Conservation (phyloP, 1,140 invertebrate genomes). For the Mesaphorura yosii region DNA sequence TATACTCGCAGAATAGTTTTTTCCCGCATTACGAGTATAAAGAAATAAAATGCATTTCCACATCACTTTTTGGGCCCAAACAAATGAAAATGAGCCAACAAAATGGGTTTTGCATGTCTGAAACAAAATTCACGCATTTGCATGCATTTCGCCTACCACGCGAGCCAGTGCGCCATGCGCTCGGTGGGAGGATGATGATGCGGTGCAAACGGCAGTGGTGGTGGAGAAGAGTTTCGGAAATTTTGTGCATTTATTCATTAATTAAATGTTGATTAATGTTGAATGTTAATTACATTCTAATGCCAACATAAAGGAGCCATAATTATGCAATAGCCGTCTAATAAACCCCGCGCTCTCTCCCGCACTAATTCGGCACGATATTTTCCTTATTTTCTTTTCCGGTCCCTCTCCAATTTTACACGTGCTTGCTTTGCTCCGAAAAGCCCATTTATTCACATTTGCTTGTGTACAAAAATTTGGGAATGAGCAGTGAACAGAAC, state of each 20-base stretch:
- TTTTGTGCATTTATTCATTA: conserved; percentile 22
- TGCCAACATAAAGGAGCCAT: conserved; percentile 27
- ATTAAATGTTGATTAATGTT: conserved; percentile 27
- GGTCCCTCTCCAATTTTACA: background rate
- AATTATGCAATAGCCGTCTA: conserved; percentile 29
- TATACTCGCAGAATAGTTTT: too few species aligned
- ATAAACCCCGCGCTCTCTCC: conserved; percentile 24
- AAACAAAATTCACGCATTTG: conserved; percentile 2
- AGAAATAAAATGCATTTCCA: too few species aligned
- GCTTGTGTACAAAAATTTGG: too few species aligned
- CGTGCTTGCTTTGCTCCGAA: background rate
- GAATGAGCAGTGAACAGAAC: too few species aligned
- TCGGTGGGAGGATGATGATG: background rate
- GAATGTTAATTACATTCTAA: conserved; percentile 31
- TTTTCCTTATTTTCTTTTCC: background rate
- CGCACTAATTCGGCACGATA: too few species aligned
- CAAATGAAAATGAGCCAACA: background rate
- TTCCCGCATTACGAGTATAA: too few species aligned
- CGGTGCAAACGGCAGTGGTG: background rate
- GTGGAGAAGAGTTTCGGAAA: background rate
- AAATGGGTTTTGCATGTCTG: background rate
- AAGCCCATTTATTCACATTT: too few species aligned
- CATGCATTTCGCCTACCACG: background rate
- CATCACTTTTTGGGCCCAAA: background rate
- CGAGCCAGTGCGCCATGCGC: background rate